A percentile compares a stretch with the other conserved stretches of the same genome.
Evolutionary conservation across 2,888 invertebrate genomes (phyloP).

Genomic region (Hypsopygia costalis): DNA sequence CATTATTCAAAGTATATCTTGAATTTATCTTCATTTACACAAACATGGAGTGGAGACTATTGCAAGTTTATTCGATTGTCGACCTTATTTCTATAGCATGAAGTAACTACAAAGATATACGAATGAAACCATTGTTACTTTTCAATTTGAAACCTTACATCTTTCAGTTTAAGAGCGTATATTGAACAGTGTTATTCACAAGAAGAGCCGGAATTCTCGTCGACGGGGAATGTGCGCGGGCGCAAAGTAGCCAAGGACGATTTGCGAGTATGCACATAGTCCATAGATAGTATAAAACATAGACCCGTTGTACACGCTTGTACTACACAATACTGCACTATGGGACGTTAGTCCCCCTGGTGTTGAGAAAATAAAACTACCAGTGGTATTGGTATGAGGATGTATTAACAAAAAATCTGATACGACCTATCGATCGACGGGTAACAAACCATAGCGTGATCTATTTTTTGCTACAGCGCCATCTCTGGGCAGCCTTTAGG

Average conservation of each 20-base stretch:
- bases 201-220: conserved; percentile 39
- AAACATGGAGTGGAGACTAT: neutral
- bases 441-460: too few relatives aligned
- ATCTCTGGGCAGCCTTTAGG: too few relatives aligned
- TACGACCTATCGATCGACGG: too few relatives aligned
- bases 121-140: neutral
- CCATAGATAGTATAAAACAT: neutral
- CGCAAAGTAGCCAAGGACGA: conserved; percentile 47
- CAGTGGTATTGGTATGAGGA: too few relatives aligned
- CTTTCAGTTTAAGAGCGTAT: neutral
- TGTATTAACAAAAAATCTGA: too few relatives aligned
- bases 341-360: too few relatives aligned
- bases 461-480: too few relatives aligned
- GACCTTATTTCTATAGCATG: neutral
- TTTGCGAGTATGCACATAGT: conserved; percentile 6
- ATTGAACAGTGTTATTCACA: neutral
- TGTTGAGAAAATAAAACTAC: too few relatives aligned
- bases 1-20: neutral
- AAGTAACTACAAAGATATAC: neutral
- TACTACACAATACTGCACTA: too few relatives aligned
- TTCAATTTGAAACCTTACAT: neutral
- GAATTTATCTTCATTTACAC: neutral
- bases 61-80: neutral
- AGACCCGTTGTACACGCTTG: too few relatives aligned
- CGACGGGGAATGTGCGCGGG: conserved; percentile 50